These are phyloP conservation scores for Rhinophrynus dorsalis DNA, from an alignment of 2,797 vertebrate species.

Conservation along the genomic window DNA sequence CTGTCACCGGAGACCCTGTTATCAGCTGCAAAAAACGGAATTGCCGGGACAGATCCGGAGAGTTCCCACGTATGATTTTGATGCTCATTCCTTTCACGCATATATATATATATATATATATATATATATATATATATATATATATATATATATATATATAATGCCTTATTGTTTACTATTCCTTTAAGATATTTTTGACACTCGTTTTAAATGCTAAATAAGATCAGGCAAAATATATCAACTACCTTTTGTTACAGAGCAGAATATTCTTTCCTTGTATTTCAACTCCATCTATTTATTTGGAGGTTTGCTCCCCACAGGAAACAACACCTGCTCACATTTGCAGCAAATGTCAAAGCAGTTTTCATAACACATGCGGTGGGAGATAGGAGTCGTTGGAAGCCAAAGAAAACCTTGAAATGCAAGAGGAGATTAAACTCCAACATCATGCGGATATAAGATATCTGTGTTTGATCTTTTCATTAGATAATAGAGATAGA, in stretches of 20 bases:
- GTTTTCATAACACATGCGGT: conserved; percentile 38
- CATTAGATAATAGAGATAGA: conserved; percentile 1
- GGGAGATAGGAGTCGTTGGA: conserved; percentile 13
- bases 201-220: background rate
- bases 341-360: conserved; percentile 27
- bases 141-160: too few species aligned
- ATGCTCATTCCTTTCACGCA: too few species aligned
- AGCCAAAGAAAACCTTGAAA: conserved; percentile 4
- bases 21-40: too few species aligned
- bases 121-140: too few species aligned
- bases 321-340: conserved; percentile 40
- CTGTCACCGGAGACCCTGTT: too few species aligned
- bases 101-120: too few species aligned
- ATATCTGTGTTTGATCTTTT: conserved; percentile 10
- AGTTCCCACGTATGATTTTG: too few species aligned
- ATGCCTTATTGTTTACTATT: too few species aligned
- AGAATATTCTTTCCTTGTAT: conserved; percentile 3
- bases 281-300: conserved; percentile 7
- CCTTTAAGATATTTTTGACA: background rate
- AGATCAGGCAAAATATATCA: background rate
- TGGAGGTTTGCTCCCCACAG: conserved; percentile 2
- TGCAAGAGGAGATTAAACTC: conserved; percentile 18
- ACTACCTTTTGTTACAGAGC: background rate
- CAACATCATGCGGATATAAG: conserved; percentile 1
- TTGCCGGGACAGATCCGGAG: too few species aligned